Percentiles rank a stretch among this genome's conserved stretches.
Evolutionary conservation across 2,797 vertebrate genomes (phyloP).

Genomic region (Pogoniulus pusillus): DNA sequence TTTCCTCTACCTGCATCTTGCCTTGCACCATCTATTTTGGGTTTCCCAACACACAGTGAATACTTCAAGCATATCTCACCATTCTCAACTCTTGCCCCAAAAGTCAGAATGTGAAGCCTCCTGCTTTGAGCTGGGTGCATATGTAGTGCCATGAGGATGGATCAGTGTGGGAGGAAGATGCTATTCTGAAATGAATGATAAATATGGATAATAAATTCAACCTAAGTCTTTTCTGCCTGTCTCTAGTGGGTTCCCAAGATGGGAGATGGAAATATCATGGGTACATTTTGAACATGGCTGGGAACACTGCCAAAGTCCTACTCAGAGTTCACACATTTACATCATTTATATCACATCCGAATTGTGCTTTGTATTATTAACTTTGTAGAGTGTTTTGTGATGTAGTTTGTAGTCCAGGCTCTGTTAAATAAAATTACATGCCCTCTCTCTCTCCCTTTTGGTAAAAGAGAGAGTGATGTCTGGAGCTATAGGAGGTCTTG

Average conservation of each 20-base stretch:
- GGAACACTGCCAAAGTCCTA: conserved; percentile 63
- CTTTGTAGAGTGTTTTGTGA: conserved; percentile 50
- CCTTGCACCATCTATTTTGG: conserved; percentile 33
- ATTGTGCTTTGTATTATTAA: conserved; percentile 63
- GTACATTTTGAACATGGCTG: conserved; percentile 64
- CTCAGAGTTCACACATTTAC: conserved; percentile 67
- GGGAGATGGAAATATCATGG: conserved; percentile 66
- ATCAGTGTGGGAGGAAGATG: conserved; percentile 50
- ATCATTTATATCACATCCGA: conserved; percentile 65
- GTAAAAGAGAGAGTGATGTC: background rate
- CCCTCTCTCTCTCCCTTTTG: background rate
- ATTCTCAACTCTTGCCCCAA: conserved; percentile 39
- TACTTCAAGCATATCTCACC: background rate
- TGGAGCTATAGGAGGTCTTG: background rate
- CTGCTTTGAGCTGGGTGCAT: conserved; percentile 10
- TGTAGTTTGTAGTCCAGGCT: conserved; percentile 32
- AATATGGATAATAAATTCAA: conserved; percentile 60
- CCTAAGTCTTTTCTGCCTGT: conserved; percentile 49
- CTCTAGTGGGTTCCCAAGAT: conserved; percentile 56
- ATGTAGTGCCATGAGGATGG: background rate
- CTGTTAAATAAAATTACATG: conserved; percentile 30
- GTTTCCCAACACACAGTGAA: background rate
- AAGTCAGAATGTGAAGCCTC: conserved; percentile 45
- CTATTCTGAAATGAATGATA: conserved; percentile 66
- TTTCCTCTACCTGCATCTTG: background rate